Base-by-base conservation (phyloP, 1,140 invertebrate species). In the Copidosoma floridanum region DNA sequence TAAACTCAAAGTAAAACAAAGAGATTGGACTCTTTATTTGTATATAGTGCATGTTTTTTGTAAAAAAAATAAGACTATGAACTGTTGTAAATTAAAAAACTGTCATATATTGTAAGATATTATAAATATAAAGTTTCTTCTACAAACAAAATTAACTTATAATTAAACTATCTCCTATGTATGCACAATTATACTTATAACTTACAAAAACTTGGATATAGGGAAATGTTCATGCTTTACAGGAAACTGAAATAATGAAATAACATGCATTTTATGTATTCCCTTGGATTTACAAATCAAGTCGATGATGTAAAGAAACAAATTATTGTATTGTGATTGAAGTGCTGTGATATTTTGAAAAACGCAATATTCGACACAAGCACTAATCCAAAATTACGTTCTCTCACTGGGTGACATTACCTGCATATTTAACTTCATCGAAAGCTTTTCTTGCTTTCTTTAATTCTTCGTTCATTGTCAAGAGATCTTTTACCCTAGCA, bases 381-480 rank as follows among this genome's bases (percentile, higher is more conserved):
- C 46, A 57, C 27, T 35, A 26, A 20, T 60, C 50, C 32, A 66
- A 12, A 6, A 40, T 35, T 40, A 40, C 41, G 43, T 61, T 51
- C 65, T n/a, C n/a, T 58, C 67, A 75, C 54, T 71, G 71, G 60
- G 57, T 69, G 48, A 76, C 61, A 57, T 70, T 79, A 77, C 79
- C 83, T 72, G 85, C 89, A 82, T 94, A 98, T 89, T 99, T 99
- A 64, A 97, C 95, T 87, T 99, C 97, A 84, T 99, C 97, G 82
- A 99, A 99, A 65, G 97, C 97, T 85, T 99, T 99, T 69, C 97
- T 85, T 24, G 97, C 97, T 82, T 97, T 97, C 76, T 98, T 97
- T 21, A 99, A 81, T 82, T 99, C 97, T 83, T 99, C 97, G 81
- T 98, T 99, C 96, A 99, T 99, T 46, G 93, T 95, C 2, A 99